Percentiles rank a stretch among this genome's conserved stretches.
These are phyloP conservation scores for Malachius bipustulatus DNA, from an alignment of 2,888 invertebrate species.

Conservation along the genomic window DNA sequence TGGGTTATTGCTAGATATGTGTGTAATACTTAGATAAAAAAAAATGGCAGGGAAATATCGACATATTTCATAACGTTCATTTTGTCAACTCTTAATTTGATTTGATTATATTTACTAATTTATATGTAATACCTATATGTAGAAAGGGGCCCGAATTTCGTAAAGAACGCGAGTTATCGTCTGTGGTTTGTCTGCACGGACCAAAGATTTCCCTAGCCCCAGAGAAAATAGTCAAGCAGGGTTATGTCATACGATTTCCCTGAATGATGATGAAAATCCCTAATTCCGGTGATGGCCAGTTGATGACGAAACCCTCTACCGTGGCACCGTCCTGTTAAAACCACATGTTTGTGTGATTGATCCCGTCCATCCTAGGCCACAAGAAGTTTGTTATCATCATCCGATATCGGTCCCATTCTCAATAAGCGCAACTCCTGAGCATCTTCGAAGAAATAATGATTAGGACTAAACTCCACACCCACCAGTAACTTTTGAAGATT, in stretches of 20 bases:
- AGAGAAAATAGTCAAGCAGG: neutral
- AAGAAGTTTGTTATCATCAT: conserved; percentile 1
- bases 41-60: too few species aligned
- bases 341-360: conserved; percentile 1
- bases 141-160: neutral
- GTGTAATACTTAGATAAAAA: too few species aligned
- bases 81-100: too few species aligned
- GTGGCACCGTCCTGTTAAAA: conserved; percentile 3
- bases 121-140: too few species aligned
- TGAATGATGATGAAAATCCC: too few species aligned
- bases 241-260: neutral
- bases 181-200: conserved; percentile 2
- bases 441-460: conserved; percentile 1
- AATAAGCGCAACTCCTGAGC: conserved; percentile 2
- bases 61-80: too few species aligned
- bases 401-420: neutral
- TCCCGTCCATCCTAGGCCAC: conserved; percentile 1
- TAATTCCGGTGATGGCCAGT: too few species aligned
- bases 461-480: neutral
- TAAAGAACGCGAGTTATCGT: conserved; percentile 3
- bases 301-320: conserved; percentile 1
- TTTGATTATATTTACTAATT: too few species aligned
- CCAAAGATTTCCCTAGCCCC: neutral
- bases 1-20: too few species aligned
- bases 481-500: neutral